Evolutionary conservation across 2,113 vertebrate species (phyloP).

Genomic region (Phainopepla nitens): DNA sequence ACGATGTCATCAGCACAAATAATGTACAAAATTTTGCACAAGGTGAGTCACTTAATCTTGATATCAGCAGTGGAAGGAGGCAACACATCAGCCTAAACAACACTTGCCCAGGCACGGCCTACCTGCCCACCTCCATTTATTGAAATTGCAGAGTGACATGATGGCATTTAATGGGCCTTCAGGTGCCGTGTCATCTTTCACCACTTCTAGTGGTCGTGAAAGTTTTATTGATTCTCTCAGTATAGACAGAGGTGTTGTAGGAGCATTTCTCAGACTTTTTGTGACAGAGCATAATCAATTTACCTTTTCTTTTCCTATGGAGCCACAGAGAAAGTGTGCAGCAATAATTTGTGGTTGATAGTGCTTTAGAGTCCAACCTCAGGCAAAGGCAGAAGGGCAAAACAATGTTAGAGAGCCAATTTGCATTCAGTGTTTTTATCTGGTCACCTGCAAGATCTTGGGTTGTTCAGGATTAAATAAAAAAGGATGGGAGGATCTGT

Average conservation of each 20-base stretch:
- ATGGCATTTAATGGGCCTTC: neutral
- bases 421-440: neutral
- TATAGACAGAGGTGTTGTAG: neutral
- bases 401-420: neutral
- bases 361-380: neutral
- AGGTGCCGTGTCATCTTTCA: neutral
- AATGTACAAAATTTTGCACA: neutral
- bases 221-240: neutral
- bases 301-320: neutral
- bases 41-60: neutral
- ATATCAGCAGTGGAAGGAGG: neutral
- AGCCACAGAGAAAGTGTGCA: neutral
- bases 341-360: neutral
- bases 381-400: neutral
- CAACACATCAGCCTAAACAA: neutral
- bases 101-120: accelerated
- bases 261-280: neutral
- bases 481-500: neutral
- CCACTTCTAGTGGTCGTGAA: neutral
- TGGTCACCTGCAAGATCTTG: neutral
- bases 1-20: neutral
- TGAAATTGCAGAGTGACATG: neutral
- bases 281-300: accelerated
- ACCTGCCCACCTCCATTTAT: neutral
- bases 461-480: neutral